A percentile compares a stretch with the other conserved stretches of the same genome.
These are phyloP conservation scores for Drosophila basisetae DNA, from an alignment of 2,888 invertebrate genomes.

Conservation along the genomic window DNA sequence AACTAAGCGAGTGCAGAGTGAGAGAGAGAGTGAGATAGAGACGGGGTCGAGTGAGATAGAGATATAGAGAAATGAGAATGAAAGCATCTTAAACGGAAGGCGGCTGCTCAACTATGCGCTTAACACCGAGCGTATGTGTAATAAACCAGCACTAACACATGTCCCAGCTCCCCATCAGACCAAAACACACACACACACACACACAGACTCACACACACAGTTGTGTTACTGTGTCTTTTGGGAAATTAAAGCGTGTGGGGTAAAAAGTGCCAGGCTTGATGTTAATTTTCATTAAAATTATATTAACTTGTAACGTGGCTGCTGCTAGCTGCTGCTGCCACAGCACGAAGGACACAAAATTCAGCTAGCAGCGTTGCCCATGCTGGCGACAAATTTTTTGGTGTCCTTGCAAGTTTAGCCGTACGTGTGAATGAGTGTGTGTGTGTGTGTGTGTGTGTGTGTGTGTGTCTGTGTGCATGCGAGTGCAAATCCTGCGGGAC, in stretches of 20 bases:
- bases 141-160: conserved; percentile 66
- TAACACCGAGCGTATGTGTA: conserved; percentile 69
- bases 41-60: neutral
- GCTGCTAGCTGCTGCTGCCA: conserved; percentile 30
- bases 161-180: conserved; percentile 26
- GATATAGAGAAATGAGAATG: conserved; percentile 46
- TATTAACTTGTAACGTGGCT: conserved; percentile 81
- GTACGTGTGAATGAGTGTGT: conserved; percentile 19
- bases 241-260: conserved; percentile 77
- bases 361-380: conserved; percentile 19
- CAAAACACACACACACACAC: conserved; percentile 20
- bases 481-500: conserved; percentile 73
- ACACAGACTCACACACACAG: conserved; percentile 19
- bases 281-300: conserved; percentile 82
- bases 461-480: conserved; percentile 34
- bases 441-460: conserved; percentile 23
- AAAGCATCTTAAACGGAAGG: conserved; percentile 50
- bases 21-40: conserved; percentile 7
- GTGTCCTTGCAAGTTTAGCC: conserved; percentile 75
- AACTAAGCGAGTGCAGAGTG: conserved; percentile 15
- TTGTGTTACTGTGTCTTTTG: conserved; percentile 64
- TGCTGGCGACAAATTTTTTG: conserved; percentile 74
- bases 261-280: conserved; percentile 81
- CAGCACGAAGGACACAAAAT: conserved; percentile 27
- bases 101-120: conserved; percentile 70